These are phyloP conservation scores for Hermaeophaga mercurialis DNA, from an alignment of 2,888 invertebrate species.

Conservation along the genomic window DNA sequence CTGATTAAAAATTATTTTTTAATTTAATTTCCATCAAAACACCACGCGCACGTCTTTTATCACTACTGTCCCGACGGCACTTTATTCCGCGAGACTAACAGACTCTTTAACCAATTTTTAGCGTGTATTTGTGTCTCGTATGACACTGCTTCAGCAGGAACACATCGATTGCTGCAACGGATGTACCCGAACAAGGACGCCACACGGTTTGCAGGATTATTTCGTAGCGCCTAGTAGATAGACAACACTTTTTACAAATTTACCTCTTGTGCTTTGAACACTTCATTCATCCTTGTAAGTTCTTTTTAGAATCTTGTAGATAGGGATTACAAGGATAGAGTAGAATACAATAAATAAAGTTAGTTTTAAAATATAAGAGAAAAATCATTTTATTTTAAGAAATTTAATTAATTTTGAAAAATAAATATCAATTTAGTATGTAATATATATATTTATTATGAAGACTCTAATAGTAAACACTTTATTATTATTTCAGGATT, in stretches of 20 bases:
- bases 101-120: constrained; percentile 15
- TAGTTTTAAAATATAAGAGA: too few relatives aligned
- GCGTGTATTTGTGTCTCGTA: constrained; percentile 9
- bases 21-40: background rate
- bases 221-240: background rate
- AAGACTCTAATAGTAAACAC: too few relatives aligned
- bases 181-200: constrained; percentile 19
- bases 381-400: too few relatives aligned
- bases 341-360: too few relatives aligned
- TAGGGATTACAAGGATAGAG: too few relatives aligned
- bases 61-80: constrained; percentile 1
- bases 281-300: too few relatives aligned
- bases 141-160: constrained; percentile 23
- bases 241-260: constrained; percentile 4
- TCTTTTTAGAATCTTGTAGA: too few relatives aligned
- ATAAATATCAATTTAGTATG: too few relatives aligned
- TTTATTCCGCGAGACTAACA: constrained; percentile 7
- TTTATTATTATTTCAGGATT: too few relatives aligned
- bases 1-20: background rate
- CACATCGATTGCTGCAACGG: constrained; percentile 26
- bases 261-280: too few relatives aligned
- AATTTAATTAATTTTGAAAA: too few relatives aligned
- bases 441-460: too few relatives aligned
- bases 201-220: background rate
- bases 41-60: constrained; percentile 12